A percentile compares a stretch with the other conserved stretches of the same genome.
Conservation (phyloP, 2,888 invertebrate species). For the Cinara cedri region DNA sequence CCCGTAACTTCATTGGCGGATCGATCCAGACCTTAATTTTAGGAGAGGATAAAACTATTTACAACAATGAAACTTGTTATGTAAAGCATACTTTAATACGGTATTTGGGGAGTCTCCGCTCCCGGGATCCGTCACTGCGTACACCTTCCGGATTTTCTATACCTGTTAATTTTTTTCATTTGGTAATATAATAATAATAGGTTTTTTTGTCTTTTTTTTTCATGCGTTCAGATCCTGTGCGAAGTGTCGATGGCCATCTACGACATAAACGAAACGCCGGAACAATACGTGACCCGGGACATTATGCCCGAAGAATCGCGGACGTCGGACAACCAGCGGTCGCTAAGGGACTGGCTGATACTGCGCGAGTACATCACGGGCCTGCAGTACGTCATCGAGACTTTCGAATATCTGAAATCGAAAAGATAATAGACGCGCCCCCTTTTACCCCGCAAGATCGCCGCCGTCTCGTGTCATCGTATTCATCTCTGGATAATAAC, state of each 20-base stretch:
- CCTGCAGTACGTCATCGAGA: constrained; percentile 68
- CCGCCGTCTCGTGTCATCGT: too few species aligned
- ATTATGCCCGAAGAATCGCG: constrained; percentile 64
- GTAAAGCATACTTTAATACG: too few species aligned
- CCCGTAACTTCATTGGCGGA: too few species aligned
- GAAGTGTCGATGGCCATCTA: constrained; percentile 69
- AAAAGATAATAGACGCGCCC: constrained; percentile 27
- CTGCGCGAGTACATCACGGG: constrained; percentile 71
- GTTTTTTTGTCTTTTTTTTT: neutral
- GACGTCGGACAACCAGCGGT: constrained; percentile 63
- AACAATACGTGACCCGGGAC: constrained; percentile 64
- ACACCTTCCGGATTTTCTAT: too few species aligned
- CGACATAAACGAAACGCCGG: constrained; percentile 60
- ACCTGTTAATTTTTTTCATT: too few species aligned
- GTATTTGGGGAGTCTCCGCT: too few species aligned
- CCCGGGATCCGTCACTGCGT: neutral
- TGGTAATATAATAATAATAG: too few species aligned
- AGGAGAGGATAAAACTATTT: too few species aligned
- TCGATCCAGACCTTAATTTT: too few species aligned
- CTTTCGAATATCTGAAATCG: constrained; percentile 64
- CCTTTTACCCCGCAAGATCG: neutral
- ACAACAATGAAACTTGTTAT: too few species aligned
- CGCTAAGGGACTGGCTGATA: constrained; percentile 70
- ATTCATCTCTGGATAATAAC: neutral
- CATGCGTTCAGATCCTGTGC: constrained; percentile 68